A percentile compares a stretch with the other conserved stretches of the same genome.
phyloP scores from a whole-genome alignment of 2,797 vertebrate species.

The Sebastes cheni region DNA sequence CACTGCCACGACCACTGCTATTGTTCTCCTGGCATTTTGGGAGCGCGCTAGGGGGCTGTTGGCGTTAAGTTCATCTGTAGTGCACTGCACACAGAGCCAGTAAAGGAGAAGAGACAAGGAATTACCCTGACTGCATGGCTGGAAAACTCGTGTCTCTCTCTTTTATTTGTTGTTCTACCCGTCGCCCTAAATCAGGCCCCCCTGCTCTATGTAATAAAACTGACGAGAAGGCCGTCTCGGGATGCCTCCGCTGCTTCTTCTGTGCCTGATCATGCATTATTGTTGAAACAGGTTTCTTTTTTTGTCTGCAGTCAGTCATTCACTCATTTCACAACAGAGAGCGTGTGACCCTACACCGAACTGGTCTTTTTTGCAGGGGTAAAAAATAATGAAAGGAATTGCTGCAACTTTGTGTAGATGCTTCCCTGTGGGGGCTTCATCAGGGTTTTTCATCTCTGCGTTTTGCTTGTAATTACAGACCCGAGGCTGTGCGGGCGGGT shows the following conservation, averaged over 20 bases:
- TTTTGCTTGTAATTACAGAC: constrained; percentile 64
- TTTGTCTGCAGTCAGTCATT: background rate
- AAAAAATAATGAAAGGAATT: constrained; percentile 33
- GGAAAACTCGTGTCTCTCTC: constrained; percentile 3
- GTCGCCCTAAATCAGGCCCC: constrained; percentile 34
- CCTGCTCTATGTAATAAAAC: constrained; percentile 24
- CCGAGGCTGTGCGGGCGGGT: constrained; percentile 13
- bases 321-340: background rate
- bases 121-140: constrained; percentile 25
- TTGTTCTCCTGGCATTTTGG: constrained; percentile 52
- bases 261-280: background rate
- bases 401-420: constrained; percentile 13
- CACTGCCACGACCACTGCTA: constrained; percentile 23
- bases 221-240: constrained; percentile 2
- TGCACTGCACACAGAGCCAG: constrained; percentile 25
- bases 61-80: constrained; percentile 47
- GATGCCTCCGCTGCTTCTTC: background rate
- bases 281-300: background rate
- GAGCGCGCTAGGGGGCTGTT: constrained; percentile 29
- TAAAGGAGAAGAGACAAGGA: constrained; percentile 29
- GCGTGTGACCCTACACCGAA: constrained; percentile 1
- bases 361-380: background rate
- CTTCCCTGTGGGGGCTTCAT: constrained; percentile 42
- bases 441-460: constrained; percentile 41
- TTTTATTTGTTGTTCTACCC: constrained; percentile 49